A percentile compares a stretch with the other conserved stretches of the same genome.
Evolutionary conservation across 2,113 vertebrate species (phyloP).

Genomic region (Bos taurus): ARS-UCD2.0 NC_037333.1:48095001-48095500

Average conservation of each 20-base stretch:
- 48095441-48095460: neutral
- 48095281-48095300: conserved; percentile 42
- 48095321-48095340: conserved; percentile 13
- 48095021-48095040: neutral
- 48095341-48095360: neutral
- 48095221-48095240: conserved; percentile 50
- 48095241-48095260: conserved; percentile 12
- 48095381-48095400: conserved; percentile 8
- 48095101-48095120: neutral
- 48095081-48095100: conserved; percentile 32
- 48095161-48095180: conserved; percentile 55
- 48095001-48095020: neutral
- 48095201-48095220: conserved; percentile 39
- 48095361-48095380: neutral
- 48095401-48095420: neutral
- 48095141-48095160: conserved; percentile 55
- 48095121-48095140: conserved; percentile 27
- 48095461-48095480: conserved; percentile 51
- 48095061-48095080: neutral
- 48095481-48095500: conserved; percentile 24
- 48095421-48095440: conserved; percentile 36
- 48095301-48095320: neutral
- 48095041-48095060: conserved; percentile 26
- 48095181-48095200: neutral
- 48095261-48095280: conserved; percentile 36